Evolutionary conservation across 2,797 vertebrate genomes (phyloP), one percentile per base, ranked within the genome.

Genomic region (Chloroceryle inda): DNA sequence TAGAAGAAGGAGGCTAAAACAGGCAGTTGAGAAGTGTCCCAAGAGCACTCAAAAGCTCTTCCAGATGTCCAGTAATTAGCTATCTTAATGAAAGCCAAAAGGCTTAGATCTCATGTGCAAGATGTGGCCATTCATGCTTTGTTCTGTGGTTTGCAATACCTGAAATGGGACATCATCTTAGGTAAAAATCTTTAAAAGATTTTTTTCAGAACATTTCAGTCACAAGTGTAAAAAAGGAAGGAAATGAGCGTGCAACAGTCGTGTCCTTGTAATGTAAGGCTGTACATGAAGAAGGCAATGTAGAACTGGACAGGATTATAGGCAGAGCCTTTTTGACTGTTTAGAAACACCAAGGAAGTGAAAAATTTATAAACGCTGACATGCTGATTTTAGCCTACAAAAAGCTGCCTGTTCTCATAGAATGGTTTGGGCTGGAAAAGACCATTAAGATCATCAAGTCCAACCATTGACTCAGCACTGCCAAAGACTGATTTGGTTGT

Each of bases 301-400:
- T 6, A 50, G 38, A 89, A 44, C 29, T 52, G 45, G 11, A 5
- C 11, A 18, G 18, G 1, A 42, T 31, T 55, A 12, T 13, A 4
- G 42, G 9, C 16, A 37, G 44, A 68, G 27, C 2, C 31, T 33
- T 81, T 89, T 12, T 42, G 6, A 66, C 20, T 53, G 6, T 38
- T 80, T 52, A 47, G 35, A 40, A 40, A 67, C 21, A 74, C 2
- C 4, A 76, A 50, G 7, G 3, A 66, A 42, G 3, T 6, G 37
- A 37, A 37, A 67, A 37, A 33, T 17, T 1, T 27, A 2, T 31
- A 40, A 78, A 0, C 0, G 2, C 5, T 4, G 13, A 85, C 4
- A n/a, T 13, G 19, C 5, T 38, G 37, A 81, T 76, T 85, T 91
- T 58, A 69, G 10, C 85, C 8, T 35, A 82, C 5, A 71, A 24